phyloP scores from a whole-genome alignment of 2,797 vertebrate genomes.

The Coregonus ussuriensis region DNA sequence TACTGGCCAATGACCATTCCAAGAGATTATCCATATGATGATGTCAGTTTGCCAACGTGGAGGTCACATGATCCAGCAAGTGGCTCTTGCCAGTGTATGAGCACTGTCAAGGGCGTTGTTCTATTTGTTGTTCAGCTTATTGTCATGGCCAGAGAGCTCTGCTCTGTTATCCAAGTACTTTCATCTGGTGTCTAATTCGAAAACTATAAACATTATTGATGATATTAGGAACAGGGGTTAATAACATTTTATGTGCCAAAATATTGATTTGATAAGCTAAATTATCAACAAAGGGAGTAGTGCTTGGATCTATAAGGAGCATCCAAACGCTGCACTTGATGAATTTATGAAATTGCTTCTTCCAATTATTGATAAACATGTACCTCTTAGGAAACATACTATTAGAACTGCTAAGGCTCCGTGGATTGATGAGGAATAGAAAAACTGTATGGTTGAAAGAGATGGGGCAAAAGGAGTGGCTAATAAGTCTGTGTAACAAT shows the following conservation, averaged over 20 bases:
- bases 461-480: too few species aligned
- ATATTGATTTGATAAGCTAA: background rate
- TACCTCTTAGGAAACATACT: too few species aligned
- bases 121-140: slow-evolving; percentile 8
- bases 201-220: background rate
- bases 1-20: background rate
- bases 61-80: slow-evolving; percentile 11
- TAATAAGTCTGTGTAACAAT: too few species aligned
- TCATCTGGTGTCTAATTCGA: background rate
- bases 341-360: too few species aligned
- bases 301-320: background rate
- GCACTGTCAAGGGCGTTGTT: slow-evolving; percentile 13
- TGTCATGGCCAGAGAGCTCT: slow-evolving; percentile 6
- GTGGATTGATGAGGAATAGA: too few species aligned
- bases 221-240: background rate
- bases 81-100: background rate
- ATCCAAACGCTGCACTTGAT: too few species aligned
- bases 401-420: too few species aligned
- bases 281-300: background rate
- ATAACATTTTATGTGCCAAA: background rate
- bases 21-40: slow-evolving; percentile 8
- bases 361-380: too few species aligned
- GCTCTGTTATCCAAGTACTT: background rate
- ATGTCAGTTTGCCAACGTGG: slow-evolving; percentile 4
- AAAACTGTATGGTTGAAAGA: too few species aligned